Evolutionary conservation across 92 coral and sea anemone species (phyloP).

Genomic region (Epizoanthus rinbou): DNA sequence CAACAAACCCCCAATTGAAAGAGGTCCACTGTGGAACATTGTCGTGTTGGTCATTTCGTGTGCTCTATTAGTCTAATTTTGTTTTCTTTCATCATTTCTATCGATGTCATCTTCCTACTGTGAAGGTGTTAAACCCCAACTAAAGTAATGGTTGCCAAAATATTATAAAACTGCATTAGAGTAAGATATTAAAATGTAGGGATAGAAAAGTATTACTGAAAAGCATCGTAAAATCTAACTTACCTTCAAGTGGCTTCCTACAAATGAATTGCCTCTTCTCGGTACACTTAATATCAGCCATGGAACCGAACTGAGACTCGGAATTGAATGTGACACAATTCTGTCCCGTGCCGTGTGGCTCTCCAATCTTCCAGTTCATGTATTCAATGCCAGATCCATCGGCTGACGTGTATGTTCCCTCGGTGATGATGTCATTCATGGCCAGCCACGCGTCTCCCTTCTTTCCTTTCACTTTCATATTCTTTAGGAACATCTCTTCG

Average conservation of each 20-base stretch:
- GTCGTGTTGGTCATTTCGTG: no score
- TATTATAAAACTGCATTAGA: no score
- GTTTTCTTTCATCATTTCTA: no score
- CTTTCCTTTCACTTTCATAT: conserved; percentile 29
- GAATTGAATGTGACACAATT: conserved; percentile 72
- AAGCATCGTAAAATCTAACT: not conserved
- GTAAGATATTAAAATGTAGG: no score
- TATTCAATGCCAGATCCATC: conserved; percentile 70
- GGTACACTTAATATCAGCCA: conserved; percentile 72
- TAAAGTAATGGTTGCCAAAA: no score
- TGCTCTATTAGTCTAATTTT: no score
- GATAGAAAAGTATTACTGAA: not conserved
- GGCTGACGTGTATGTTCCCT: conserved; percentile 79
- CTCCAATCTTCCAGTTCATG: conserved; percentile 84
- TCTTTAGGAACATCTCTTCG: conserved; percentile 56
- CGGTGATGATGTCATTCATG: conserved; percentile 69
- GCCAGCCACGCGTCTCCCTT: conserved; percentile 58
- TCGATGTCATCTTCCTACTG: no score
- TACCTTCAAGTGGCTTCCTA: conserved; percentile 85
- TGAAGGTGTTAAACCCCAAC: no score
- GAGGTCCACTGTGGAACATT: no score
- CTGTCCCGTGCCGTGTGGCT: conserved; percentile 81
- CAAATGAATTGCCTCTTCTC: conserved; percentile 62
- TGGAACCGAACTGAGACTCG: conserved; percentile 64
- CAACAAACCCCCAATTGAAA: no score